Percentiles rank a stretch among this genome's conserved stretches.
Evolutionary conservation across 2,888 invertebrate species (phyloP).

Genomic region (Pheosia gnoma): DNA sequence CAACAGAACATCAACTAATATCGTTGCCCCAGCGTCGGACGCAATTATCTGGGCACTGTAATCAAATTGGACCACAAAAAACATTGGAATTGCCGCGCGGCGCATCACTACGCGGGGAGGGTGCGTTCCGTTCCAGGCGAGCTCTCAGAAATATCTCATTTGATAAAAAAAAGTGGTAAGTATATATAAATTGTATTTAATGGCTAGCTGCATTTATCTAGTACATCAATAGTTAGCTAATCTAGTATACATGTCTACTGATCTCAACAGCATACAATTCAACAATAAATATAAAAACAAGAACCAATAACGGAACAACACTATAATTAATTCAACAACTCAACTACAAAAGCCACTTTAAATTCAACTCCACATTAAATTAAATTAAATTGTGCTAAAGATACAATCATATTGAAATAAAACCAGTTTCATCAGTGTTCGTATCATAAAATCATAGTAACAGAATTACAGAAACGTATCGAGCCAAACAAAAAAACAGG

Average conservation of each 20-base stretch:
- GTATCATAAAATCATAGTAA: constrained; percentile 10
- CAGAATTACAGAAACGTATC: constrained; percentile 23
- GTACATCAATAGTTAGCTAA: too few species aligned
- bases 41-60: constrained; percentile 57
- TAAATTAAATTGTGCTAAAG: too few species aligned
- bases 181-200: neutral
- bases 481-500: constrained; percentile 19
- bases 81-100: constrained; percentile 48
- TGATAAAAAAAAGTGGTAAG: neutral
- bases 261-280: too few species aligned
- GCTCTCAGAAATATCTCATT: constrained; percentile 24
- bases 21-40: constrained; percentile 20
- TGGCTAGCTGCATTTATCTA: too few species aligned
- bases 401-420: too few species aligned
- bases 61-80: constrained; percentile 69
- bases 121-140: constrained; percentile 26
- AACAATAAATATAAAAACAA: too few species aligned
- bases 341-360: too few species aligned
- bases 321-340: too few species aligned
- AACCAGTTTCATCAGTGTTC: neutral
- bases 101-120: constrained; percentile 31
- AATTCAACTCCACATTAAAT: too few species aligned
- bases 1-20: constrained; percentile 22
- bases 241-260: too few species aligned
- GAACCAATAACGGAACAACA: too few species aligned